phyloP scores from a whole-genome alignment of 2,113 vertebrate genomes.

The Rhizomys pruinosus region DNA sequence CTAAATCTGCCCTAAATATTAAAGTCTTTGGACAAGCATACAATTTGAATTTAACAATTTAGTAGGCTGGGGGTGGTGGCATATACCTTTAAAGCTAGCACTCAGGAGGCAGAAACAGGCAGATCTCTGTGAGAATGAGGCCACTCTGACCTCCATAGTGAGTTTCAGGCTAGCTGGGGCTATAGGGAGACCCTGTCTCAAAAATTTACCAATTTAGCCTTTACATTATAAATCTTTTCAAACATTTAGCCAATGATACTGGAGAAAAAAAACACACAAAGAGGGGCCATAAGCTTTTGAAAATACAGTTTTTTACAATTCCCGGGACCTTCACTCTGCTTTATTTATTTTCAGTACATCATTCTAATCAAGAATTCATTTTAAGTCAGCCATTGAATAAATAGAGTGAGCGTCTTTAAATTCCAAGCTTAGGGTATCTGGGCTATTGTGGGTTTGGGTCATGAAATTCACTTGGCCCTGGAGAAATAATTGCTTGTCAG shows the following conservation, averaged over 20 bases:
- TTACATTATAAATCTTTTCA: constrained; percentile 20
- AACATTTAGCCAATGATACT: constrained; percentile 36
- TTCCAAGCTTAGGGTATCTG: neutral
- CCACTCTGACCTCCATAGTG: no score
- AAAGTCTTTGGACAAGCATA: neutral
- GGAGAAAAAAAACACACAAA: neutral
- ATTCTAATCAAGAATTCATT: neutral
- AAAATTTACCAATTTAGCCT: neutral
- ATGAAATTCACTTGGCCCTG: constrained; percentile 74
- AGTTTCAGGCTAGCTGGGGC: no score
- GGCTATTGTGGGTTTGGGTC: neutral
- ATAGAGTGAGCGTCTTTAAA: constrained; percentile 20
- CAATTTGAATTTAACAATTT: neutral
- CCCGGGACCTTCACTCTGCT: neutral
- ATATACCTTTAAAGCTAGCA: no score
- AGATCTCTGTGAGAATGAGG: no score
- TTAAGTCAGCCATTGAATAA: neutral
- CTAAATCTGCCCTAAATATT: neutral
- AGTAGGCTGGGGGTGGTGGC: neutral
- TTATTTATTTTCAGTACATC: neutral
- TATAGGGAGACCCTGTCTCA: no score
- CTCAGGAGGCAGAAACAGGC: no score
- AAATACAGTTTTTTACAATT: neutral
- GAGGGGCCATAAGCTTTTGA: neutral
- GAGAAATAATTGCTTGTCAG: constrained; percentile 72